These are phyloP conservation scores for Salticus scenicus DNA, from an alignment of 2,888 invertebrate species.

Conservation along the genomic window DNA sequence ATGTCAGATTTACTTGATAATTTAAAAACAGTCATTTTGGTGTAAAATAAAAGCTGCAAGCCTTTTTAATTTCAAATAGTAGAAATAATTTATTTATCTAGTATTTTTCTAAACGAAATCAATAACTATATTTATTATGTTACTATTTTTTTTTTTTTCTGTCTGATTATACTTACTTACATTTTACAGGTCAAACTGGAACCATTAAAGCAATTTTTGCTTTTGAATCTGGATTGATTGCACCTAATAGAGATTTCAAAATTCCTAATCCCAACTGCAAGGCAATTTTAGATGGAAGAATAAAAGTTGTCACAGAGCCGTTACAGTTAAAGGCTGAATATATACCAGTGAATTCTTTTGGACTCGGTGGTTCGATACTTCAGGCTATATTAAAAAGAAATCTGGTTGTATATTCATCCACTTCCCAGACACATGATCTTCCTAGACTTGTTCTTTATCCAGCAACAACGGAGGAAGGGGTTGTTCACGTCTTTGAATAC, in stretches of 20 bases:
- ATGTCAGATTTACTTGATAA: too few relatives aligned
- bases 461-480: conserved; percentile 35
- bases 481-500: conserved; percentile 25
- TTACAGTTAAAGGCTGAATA: conserved; percentile 76
- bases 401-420: not conserved
- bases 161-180: too few relatives aligned
- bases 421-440: not conserved
- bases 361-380: conserved; percentile 78
- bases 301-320: conserved; percentile 75
- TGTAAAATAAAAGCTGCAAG: too few relatives aligned
- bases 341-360: conserved; percentile 79
- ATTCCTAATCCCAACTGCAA: conserved; percentile 78
- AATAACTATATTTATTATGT: too few relatives aligned
- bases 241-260: conserved; percentile 78
- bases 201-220: conserved; percentile 78
- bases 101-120: too few relatives aligned
- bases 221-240: conserved; percentile 77
- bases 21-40: too few relatives aligned
- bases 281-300: conserved; percentile 78
- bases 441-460: conserved; percentile 36
- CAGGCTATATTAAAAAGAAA: conserved; percentile 73
- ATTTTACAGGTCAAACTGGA: conserved; percentile 75
- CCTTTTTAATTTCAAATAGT: too few relatives aligned
- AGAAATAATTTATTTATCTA: too few relatives aligned
- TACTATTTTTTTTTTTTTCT: too few relatives aligned